Conservation (phyloP, 1,140 invertebrate species). For the Frieseomelitta varia region DNA sequence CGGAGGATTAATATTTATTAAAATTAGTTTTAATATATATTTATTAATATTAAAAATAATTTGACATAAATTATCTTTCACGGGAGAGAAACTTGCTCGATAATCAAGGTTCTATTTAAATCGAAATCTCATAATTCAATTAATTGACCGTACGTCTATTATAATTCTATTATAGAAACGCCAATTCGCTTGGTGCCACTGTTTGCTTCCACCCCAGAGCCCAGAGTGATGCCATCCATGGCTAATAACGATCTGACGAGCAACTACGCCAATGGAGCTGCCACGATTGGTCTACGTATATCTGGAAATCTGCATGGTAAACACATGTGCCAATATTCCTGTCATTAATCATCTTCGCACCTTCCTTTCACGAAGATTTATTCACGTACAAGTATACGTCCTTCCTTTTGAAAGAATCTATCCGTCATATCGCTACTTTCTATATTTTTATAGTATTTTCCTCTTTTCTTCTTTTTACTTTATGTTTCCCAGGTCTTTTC, state of each 20-base stretch:
- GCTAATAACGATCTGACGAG: constrained; percentile 58
- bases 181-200: constrained; percentile 62
- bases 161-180: constrained; percentile 60
- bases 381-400: too few relatives aligned
- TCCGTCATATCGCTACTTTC: background rate
- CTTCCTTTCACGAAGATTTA: background rate
- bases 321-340: background rate
- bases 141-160: background rate
- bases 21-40: too few relatives aligned
- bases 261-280: constrained; percentile 75
- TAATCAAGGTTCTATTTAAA: too few relatives aligned
- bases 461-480: background rate
- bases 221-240: constrained; percentile 62
- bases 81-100: background rate
- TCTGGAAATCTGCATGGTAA: constrained; percentile 75
- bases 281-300: constrained; percentile 74
- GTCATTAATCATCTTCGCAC: background rate
- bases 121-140: background rate
- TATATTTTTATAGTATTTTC: background rate
- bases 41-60: too few relatives aligned
- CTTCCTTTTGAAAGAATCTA: background rate
- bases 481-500: constrained; percentile 69
- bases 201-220: constrained; percentile 53
- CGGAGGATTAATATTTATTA: too few relatives aligned
- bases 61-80: background rate